Evolutionary conservation across 2,797 vertebrate species (phyloP), one percentile per base, ranked within the genome.

Genomic region (Urophycis tenuis): DNA sequence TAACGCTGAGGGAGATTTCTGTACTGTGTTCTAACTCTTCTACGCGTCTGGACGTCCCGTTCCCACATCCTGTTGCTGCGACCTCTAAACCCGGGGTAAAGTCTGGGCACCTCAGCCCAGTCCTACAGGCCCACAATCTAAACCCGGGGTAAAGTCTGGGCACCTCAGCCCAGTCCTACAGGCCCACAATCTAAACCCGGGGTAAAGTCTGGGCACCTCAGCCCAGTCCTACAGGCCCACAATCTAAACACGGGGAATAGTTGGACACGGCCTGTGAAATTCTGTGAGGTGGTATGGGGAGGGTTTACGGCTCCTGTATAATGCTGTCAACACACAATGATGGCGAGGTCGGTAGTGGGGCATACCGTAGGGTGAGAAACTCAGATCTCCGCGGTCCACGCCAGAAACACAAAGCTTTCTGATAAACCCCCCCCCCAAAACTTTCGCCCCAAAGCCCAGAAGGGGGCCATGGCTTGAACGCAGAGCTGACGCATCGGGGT

Each of bases 351-450:
- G 39, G 14, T 12, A 4, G 0, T 0, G 75, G 36, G 60, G 78
- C 45, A 15, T 88, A 86, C 83, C 78, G 81, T 76, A 53, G 3
- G 78, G 78, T 85, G 84, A 86, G 81, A 87, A 89, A 81, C 81
- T 85, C 79, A 22, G 34, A 72, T 67, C 75, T 80, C 81, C 82
- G 82, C 87, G 86, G 87, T 76, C 87, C 89, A 92, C 89, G 88
- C 88, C 88, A 85, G 81, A 80, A 81, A 84, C 89, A 92, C 89
- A 90, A 90, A 87, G 86, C 80, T 81, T 82, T 88, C 87, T 91
- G 87, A 86, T n/a, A n/a, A n/a, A n/a, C n/a, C n/a, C n/a, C n/a
- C n/a, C n/a, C n/a, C n/a, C n/a, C 84, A 87, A 36, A 53, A 83
- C 76, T 77, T 75, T 77, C 81, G 73, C 80, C 75, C 76, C 74